These are phyloP conservation scores for Liodrosophila aerea DNA, from an alignment of 2,888 invertebrate genomes.

Conservation along the genomic window DNA sequence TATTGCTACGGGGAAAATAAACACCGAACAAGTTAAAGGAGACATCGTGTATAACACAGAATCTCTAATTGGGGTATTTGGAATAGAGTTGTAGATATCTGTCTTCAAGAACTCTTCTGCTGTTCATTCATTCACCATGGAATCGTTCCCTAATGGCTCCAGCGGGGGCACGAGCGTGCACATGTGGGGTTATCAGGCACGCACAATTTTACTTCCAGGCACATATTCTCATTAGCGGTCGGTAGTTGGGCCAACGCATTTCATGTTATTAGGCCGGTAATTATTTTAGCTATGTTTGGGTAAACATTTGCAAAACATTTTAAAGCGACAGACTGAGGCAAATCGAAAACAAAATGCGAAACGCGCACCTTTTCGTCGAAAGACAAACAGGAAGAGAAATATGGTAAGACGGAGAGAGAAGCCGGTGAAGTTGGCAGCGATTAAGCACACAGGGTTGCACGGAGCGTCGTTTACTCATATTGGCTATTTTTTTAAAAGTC, in stretches of 20 bases:
- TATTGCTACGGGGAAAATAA: too few relatives aligned
- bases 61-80: too few relatives aligned
- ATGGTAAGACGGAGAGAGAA: constrained; percentile 64
- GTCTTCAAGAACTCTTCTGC: constrained; percentile 83
- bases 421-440: constrained; percentile 72
- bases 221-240: constrained; percentile 16
- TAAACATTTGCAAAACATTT: constrained; percentile 28
- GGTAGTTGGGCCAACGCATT: constrained; percentile 17
- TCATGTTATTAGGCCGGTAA: constrained; percentile 10
- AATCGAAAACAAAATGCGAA: constrained; percentile 71
- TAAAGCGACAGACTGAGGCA: constrained; percentile 62
- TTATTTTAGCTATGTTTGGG: constrained; percentile 4
- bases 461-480: too few relatives aligned
- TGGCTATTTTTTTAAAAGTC: too few relatives aligned
- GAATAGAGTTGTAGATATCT: constrained; percentile 83
- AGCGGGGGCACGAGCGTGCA: constrained; percentile 36
- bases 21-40: too few relatives aligned
- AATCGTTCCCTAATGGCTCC: constrained; percentile 11
- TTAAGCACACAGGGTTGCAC: constrained; percentile 47
- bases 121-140: constrained; percentile 79
- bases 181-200: constrained; percentile 47
- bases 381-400: constrained; percentile 82
- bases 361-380: constrained; percentile 81
- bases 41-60: too few relatives aligned
- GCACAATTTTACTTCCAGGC: constrained; percentile 59